Evolutionary conservation across 2,797 vertebrate genomes (phyloP).

Genomic region (Scolopax rusticola): DNA sequence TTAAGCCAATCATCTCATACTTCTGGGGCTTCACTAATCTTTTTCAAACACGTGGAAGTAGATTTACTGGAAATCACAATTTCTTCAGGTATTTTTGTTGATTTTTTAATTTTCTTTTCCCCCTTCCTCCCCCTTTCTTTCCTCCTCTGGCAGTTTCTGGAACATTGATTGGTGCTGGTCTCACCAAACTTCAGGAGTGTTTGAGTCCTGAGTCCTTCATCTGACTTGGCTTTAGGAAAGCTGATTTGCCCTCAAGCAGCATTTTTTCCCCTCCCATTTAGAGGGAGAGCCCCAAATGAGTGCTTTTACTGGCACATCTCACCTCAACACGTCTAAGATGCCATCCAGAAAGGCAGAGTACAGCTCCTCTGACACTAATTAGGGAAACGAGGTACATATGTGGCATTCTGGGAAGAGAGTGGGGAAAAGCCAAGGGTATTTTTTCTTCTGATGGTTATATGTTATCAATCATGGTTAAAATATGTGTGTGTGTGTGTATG

Average conservation of each 20-base stretch:
- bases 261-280: background rate
- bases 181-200: background rate
- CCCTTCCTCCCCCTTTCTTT: background rate
- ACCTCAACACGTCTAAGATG: background rate
- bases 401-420: background rate
- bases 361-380: background rate
- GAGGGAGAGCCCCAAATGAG: background rate
- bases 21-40: background rate
- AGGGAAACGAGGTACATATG: accelerated
- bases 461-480: background rate
- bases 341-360: background rate
- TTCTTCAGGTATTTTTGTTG: background rate
- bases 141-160: background rate
- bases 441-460: background rate
- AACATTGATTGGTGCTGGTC: background rate
- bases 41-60: background rate
- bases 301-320: background rate
- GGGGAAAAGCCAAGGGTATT: background rate
- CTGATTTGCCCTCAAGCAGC: background rate
- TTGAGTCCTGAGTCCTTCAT: background rate
- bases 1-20: accelerated
- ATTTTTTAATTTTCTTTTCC: background rate
- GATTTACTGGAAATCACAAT: background rate
- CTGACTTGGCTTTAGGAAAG: background rate
- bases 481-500: accelerated